phyloP scores from a whole-genome alignment of 2,113 vertebrate genomes.

The Peromyscus californicus region DNA sequence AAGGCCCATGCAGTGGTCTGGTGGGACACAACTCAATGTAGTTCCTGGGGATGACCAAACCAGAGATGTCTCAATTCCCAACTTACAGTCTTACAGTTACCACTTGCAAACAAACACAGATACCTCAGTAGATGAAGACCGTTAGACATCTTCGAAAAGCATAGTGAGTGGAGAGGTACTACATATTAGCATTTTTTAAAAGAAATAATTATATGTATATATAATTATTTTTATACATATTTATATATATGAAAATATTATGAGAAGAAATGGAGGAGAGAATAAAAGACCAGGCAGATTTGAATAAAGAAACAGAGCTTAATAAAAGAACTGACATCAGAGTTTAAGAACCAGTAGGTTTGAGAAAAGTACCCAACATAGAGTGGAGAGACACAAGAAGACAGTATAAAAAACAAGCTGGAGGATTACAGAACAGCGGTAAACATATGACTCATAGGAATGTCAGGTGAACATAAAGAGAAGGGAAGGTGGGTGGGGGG shows the following conservation, averaged over 20 bases:
- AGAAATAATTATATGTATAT: not conserved
- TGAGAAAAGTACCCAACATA: not conserved
- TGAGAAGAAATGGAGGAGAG: not conserved
- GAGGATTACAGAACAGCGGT: not conserved
- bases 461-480: slow-evolving; percentile 28
- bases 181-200: not conserved
- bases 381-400: not conserved
- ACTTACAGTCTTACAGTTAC: not conserved
- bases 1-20: not conserved
- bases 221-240: not conserved
- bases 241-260: not conserved
- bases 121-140: not conserved
- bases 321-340: not conserved
- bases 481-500: not conserved
- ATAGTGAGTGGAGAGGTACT: not conserved
- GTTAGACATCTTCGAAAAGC: not conserved
- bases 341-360: not conserved
- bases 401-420: slow-evolving; percentile 5
- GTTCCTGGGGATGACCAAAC: not conserved
- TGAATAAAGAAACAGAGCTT: not conserved
- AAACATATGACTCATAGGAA: not conserved
- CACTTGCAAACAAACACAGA: not conserved
- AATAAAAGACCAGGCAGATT: not conserved
- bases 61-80: not conserved
- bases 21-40: not conserved